These are phyloP conservation scores for Gasterosteus nipponicus DNA, from an alignment of 2,113 vertebrate species.

Conservation along the genomic window DNA sequence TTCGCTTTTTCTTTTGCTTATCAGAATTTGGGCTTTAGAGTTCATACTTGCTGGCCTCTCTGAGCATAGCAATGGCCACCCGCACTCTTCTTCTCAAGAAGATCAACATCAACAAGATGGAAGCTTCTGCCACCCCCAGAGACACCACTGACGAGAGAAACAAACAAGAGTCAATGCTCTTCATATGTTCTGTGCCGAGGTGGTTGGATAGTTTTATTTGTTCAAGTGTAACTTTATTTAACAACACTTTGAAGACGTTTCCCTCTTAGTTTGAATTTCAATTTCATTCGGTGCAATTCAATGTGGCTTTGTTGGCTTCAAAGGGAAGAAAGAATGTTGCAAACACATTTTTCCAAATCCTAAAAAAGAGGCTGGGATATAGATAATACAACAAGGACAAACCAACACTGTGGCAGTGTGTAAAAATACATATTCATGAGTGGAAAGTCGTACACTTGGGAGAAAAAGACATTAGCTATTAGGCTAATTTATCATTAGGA, in stretches of 20 bases:
- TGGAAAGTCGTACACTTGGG: background rate
- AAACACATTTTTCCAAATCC: too few species aligned
- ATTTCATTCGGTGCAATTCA: background rate
- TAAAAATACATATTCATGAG: background rate
- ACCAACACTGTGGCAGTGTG: background rate
- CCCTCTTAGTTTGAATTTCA: background rate
- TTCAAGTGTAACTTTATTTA: background rate
- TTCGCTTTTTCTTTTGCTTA: background rate
- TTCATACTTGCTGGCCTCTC: slow-evolving; percentile 92
- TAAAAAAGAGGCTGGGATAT: background rate
- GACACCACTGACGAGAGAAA: slow-evolving; percentile 81
- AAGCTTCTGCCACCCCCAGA: slow-evolving; percentile 82
- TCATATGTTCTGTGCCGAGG: background rate
- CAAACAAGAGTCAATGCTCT: background rate
- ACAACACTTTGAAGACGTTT: background rate
- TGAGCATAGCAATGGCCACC: slow-evolving; percentile 87
- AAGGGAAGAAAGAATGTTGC: background rate
- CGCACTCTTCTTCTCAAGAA: slow-evolving; percentile 87
- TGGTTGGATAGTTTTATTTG: background rate
- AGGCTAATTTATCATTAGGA: too few species aligned
- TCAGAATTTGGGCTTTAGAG: background rate
- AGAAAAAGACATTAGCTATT: background rate
- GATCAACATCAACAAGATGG: slow-evolving; percentile 86
- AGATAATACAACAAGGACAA: background rate
- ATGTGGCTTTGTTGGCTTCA: background rate